These are phyloP conservation scores for Glossophaga mutica DNA, from an alignment of 2,797 vertebrate species.

Conservation along the genomic window DNA sequence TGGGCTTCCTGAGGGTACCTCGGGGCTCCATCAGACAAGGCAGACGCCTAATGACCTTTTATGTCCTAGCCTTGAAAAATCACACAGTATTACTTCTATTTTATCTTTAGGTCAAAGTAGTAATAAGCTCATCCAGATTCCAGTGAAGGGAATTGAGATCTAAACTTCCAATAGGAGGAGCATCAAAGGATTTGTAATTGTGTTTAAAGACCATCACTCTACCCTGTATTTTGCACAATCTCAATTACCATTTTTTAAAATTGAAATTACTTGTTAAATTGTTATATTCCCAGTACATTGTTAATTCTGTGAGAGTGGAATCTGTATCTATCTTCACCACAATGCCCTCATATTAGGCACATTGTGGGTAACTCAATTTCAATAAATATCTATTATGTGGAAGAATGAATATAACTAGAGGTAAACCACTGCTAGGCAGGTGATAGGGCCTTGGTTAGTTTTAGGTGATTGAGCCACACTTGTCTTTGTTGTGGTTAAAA, in stretches of 20 bases:
- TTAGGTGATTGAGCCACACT: background rate
- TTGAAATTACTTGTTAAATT: conserved; percentile 15
- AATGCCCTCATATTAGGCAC: background rate
- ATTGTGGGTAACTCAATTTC: background rate
- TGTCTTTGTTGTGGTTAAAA: background rate
- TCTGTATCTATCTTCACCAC: background rate
- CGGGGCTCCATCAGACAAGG: background rate
- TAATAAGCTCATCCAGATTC: background rate
- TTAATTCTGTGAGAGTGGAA: background rate
- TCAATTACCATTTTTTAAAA: background rate
- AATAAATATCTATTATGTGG: background rate
- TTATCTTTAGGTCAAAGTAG: background rate
- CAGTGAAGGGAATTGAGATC: background rate
- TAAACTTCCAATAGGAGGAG: background rate
- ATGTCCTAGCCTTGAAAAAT: background rate
- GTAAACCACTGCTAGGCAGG: background rate
- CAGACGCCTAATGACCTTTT: background rate
- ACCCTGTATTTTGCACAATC: background rate
- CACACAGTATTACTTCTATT: background rate
- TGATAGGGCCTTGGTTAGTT: background rate
- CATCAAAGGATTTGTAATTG: background rate
- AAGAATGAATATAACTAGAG: background rate
- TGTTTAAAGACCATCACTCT: background rate
- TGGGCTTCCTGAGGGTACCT: background rate
- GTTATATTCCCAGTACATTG: background rate